Evolutionary conservation across 1,140 invertebrate species (phyloP), one percentile per base, ranked within the genome.

Genomic region (Latrodectus geometricus): DNA sequence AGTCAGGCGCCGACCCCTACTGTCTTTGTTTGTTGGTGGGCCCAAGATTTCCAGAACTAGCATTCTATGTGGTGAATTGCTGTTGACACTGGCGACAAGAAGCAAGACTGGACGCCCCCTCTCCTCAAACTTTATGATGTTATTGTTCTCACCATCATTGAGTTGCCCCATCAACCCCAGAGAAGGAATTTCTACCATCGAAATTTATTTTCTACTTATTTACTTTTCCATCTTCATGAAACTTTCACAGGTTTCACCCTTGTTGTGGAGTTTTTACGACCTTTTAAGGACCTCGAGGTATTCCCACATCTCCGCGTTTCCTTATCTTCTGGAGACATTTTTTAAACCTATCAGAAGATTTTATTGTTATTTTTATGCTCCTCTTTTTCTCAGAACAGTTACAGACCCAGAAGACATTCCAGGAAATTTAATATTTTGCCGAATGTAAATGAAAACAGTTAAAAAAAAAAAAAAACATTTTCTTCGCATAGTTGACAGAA

Each of bases 1-100:
- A 20, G n/a, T 11, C 12, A 52, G 72, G 56, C 72, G 61, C 49
- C 82, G 70, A 54, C 56, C 82, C 70, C 82, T 54, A 75, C 49
- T 12, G 56, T 52, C 82, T 76, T 76, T 76, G 72, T 76, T 84
- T 84, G 82, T 54, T 84, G 72, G 82, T 84, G 82, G 81, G 82
- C 56, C 73, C 61, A 21, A 49, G 17, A 21, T 61, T 54, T 77
- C 17, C 50, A 20, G 54, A 61, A 61, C 54, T 61, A 35, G 54
- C 54, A 11, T 61, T 61, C 54, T 61, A 1, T 61, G 17, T 61
- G 11, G 17, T 14, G 14, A 15, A 73, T 49, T 75, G 54, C 17
- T 48, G 73, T 75, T 75, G 73, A 75, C 73, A 75, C 14, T 20
- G 50, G 52, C 48, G 73, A 54, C 73, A 75, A 48, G 17, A 20